A percentile compares a stretch with the other conserved stretches of the same genome.
phyloP scores from a whole-genome alignment of 1,140 invertebrate species.

The Cyclina sinensis region DNA sequence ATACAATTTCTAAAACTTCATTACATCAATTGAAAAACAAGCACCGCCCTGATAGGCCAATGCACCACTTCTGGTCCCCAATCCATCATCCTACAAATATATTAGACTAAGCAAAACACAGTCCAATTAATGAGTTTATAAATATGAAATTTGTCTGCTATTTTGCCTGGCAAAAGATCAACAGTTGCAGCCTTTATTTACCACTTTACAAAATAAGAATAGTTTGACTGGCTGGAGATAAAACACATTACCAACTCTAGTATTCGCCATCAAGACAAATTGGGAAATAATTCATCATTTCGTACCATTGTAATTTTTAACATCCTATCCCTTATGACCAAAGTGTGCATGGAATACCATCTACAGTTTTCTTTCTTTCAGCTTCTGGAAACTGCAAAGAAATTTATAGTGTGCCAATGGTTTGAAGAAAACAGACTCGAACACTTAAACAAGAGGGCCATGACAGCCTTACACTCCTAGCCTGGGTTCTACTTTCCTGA shows the following conservation, averaged over 20 bases:
- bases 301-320: not conserved
- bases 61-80: conserved; percentile 3
- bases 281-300: conserved; percentile 29
- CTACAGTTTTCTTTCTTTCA: no score
- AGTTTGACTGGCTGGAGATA: conserved; percentile 8
- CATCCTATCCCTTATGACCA: no score
- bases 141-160: conserved; percentile 46
- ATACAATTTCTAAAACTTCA: conserved; percentile 10
- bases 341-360: no score
- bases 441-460: no score
- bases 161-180: conserved; percentile 18
- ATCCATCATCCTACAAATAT: conserved; percentile 6
- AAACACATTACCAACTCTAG: not conserved
- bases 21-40: conserved; percentile 27
- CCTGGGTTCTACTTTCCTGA: no score
- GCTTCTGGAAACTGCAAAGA: no score
- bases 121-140: conserved; percentile 41
- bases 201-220: conserved; percentile 14
- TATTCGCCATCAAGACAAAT: conserved; percentile 25
- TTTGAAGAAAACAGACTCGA: no score
- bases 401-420: no score
- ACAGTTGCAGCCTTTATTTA: conserved; percentile 27
- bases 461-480: no score
- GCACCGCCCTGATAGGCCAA: conserved; percentile 1
- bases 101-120: conserved; percentile 30